Evolutionary conservation across 1,140 invertebrate species (phyloP).

Genomic region (Manduca sexta): DNA sequence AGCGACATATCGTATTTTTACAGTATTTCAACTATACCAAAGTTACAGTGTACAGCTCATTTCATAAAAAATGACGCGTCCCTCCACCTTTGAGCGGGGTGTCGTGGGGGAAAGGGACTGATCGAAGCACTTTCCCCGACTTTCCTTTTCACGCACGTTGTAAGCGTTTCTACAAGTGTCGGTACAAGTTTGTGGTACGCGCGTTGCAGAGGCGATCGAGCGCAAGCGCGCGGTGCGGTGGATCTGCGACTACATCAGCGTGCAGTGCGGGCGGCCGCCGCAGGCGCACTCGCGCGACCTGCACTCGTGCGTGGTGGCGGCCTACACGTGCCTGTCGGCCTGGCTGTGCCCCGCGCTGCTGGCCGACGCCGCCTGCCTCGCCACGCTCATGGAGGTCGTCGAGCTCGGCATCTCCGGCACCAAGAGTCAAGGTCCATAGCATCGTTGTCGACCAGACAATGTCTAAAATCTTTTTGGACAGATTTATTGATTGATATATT

Average conservation of each 20-base stretch:
- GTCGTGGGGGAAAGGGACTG: no score
- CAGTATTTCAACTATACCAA: no score
- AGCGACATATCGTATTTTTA: no score
- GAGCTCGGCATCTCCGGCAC: constrained; percentile 98
- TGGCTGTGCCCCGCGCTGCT: constrained; percentile 87
- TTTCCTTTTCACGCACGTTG: no score
- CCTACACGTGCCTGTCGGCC: constrained; percentile 91
- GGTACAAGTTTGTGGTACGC: background rate
- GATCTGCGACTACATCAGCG: constrained; percentile 97
- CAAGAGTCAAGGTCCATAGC: constrained; percentile 81
- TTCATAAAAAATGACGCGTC: no score
- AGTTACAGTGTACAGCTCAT: no score
- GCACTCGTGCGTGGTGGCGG: constrained; percentile 97
- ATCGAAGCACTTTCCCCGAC: no score
- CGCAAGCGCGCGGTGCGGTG: constrained; percentile 96
- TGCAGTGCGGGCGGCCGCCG: constrained; percentile 96
- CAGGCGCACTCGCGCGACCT: constrained; percentile 97
- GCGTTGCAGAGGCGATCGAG: constrained; percentile 82
- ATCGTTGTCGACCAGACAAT: no score
- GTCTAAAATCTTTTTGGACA: no score
- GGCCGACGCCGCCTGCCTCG: constrained; percentile 93
- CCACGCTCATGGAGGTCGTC: constrained; percentile 95
- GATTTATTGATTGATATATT: no score
- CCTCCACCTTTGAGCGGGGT: no score
- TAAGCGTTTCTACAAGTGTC: no score